phyloP scores from a whole-genome alignment of 2,888 invertebrate genomes.

The Tenodera sinensis region DNA sequence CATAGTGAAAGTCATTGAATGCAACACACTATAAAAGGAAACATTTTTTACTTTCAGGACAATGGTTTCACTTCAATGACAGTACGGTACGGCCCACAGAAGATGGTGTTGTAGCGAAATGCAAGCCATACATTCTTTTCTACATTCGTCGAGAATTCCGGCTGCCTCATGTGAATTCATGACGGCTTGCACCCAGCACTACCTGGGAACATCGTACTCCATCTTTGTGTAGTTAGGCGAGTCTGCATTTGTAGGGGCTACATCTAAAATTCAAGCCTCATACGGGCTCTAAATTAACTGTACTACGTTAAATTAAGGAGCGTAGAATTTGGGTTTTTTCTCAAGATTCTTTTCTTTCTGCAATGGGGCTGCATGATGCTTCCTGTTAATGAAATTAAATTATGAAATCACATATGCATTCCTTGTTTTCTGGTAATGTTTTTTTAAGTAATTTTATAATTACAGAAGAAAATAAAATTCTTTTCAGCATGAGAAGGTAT shows the following conservation, averaged over 20 bases:
- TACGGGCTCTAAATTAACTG: background rate
- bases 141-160: slow-evolving; percentile 68
- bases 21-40: too few species aligned
- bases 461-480: background rate
- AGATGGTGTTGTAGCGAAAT: slow-evolving; percentile 63
- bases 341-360: background rate
- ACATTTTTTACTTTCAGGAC: slow-evolving; percentile 43
- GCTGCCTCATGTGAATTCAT: slow-evolving; percentile 38
- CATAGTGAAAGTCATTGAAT: too few species aligned
- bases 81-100: slow-evolving; percentile 71
- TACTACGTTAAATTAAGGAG: background rate
- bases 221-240: slow-evolving; percentile 6
- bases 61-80: slow-evolving; percentile 86
- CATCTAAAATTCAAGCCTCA: background rate
- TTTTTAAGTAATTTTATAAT: background rate
- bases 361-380: slow-evolving; percentile 6
- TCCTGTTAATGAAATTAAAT: background rate
- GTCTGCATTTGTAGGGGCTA: background rate
- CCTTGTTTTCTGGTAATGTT: slow-evolving; percentile 4
- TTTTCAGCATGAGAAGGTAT: background rate
- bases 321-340: background rate
- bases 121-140: slow-evolving; percentile 83
- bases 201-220: background rate
- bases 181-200: slow-evolving; percentile 12
- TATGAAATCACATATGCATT: slow-evolving; percentile 6